Evolutionary conservation across 1,140 invertebrate species (phyloP), one percentile per base, ranked within the genome.

Genomic region (Brachionus manjavacas): DNA sequence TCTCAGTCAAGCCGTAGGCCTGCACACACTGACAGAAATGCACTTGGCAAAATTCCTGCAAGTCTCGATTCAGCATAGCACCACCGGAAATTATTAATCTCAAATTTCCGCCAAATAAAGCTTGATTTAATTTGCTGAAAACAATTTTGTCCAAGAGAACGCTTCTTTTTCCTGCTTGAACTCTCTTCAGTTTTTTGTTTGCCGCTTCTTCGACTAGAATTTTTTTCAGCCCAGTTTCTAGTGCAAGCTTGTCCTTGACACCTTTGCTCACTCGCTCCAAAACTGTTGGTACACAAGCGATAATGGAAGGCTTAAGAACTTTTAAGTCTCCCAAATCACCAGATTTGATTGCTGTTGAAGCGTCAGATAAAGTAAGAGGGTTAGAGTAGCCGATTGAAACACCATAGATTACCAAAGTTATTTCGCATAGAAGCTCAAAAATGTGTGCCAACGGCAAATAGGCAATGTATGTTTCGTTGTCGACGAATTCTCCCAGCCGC

Each of bases 1-100:
- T 98, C 92, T 99, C 97, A 1, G 97, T 99, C 43, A 99, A 92
- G 7, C 97, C 97, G 90, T 99, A 99, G 66, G 97, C 97, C 88
- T 97, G 95, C 70, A 95, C 92, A 25, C 99, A 92, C 12, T 20
- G 35, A 60, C 94, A 93, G 25, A 99, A 92, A 88, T 95, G 97
- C 83, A 95, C 93, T 88, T 96, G 94, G 86, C 98, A 95, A 88
- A 98, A 96, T 86, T 93, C 92, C 87, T 99, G 96, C 8, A 96
- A 98, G 87, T 98, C 95, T 2, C 95, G 92, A n/a, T 95, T 95
- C 0, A 99, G 91, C 23, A 96, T 96, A 43, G 97, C 97, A 85
- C 96, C 96, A 78, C 97, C 97, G 16, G 92, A 93, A 83, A 98
- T 92, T 88, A 99, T 93, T 78, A 95, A 90, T 23, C 95, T 91